phyloP scores from a whole-genome alignment of 2,113 vertebrate genomes.

The Donacobius atricapilla region DNA sequence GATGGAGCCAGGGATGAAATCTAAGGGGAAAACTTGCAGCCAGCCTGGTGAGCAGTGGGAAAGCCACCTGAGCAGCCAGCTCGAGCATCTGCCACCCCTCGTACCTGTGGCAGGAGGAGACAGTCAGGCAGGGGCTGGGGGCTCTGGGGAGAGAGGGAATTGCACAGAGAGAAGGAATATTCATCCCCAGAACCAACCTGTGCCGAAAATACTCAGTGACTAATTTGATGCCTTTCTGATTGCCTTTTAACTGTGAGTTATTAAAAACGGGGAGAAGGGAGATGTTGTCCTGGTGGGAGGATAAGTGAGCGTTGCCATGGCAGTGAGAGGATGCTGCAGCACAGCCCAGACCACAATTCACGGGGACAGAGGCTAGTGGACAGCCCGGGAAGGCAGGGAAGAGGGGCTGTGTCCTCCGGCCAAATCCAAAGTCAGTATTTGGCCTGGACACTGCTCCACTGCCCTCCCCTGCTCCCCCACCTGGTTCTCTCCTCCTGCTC shows the following conservation, averaged over 20 bases:
- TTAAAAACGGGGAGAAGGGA: not conserved
- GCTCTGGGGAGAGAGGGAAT: not conserved
- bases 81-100: rapidly evolving
- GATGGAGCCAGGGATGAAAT: not conserved
- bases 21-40: not conserved
- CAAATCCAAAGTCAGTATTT: not conserved
- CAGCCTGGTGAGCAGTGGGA: not conserved
- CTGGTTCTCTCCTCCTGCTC: not conserved
- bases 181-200: not conserved
- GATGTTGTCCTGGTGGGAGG: constrained; percentile 1
- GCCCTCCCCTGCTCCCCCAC: not conserved
- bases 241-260: not conserved
- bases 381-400: not conserved
- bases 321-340: not conserved
- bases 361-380: not conserved
- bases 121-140: not conserved
- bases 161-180: not conserved
- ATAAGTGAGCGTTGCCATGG: not conserved
- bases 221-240: not conserved
- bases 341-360: not conserved
- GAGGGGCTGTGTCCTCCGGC: not conserved
- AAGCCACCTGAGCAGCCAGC: not conserved
- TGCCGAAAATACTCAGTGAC: not conserved
- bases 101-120: not conserved
- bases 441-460: not conserved